phyloP scores from a whole-genome alignment of 2,888 invertebrate genomes.

The Philereme transversata region DNA sequence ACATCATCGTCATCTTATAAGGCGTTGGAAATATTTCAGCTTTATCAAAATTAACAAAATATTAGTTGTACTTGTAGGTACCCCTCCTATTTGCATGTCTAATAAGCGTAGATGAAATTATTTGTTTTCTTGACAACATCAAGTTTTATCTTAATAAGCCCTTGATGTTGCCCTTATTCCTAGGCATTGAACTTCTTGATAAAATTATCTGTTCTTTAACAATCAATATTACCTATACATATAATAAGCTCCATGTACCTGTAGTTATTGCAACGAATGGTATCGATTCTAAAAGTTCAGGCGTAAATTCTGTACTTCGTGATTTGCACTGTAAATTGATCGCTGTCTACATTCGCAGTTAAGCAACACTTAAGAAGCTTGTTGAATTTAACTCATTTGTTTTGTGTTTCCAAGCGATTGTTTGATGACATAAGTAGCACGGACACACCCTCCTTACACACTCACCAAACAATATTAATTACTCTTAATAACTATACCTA shows the following conservation, averaged over 20 bases:
- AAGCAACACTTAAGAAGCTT: conserved; percentile 15
- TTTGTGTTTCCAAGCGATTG: conserved; percentile 41
- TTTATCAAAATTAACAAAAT: no score
- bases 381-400: conserved; percentile 33
- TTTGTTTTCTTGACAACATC: not conserved
- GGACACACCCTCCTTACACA: conserved; percentile 41
- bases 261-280: not conserved
- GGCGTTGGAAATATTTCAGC: no score
- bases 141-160: conserved; percentile 9
- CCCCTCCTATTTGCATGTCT: not conserved
- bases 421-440: conserved; percentile 43
- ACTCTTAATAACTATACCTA: not conserved
- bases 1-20: no score
- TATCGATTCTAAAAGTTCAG: conserved; percentile 4
- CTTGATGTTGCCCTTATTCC: not conserved
- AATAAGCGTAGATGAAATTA: not conserved
- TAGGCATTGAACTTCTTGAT: conserved; percentile 11
- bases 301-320: not conserved
- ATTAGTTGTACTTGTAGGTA: no score
- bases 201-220: not conserved
- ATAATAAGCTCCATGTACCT: not conserved
- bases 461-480: no score
- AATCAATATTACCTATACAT: not conserved
- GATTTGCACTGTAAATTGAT: not conserved
- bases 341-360: conserved; percentile 5